Evolutionary conservation across 2,113 vertebrate species (phyloP).

Genomic region (Plectropomus leopardus): DNA sequence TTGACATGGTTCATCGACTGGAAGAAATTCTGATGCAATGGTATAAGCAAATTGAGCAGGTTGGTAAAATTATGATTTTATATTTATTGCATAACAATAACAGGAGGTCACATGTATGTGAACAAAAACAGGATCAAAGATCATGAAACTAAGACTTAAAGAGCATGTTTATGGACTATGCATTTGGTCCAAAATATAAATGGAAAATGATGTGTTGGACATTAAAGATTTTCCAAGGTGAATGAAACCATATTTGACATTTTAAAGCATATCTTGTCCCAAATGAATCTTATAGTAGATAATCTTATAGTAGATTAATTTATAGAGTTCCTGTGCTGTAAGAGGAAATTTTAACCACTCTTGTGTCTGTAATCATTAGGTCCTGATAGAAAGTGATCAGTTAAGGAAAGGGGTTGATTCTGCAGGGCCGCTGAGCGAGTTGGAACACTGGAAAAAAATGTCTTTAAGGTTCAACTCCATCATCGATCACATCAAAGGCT

Average conservation of each 20-base stretch:
- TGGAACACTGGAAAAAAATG: slow-evolving; percentile 88
- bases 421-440: slow-evolving; percentile 87
- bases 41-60: slow-evolving; percentile 89
- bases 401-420: slow-evolving; percentile 85
- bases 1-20: slow-evolving; percentile 83
- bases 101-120: neutral
- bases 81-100: neutral
- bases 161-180: neutral
- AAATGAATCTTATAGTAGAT: no score
- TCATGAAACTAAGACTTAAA: neutral
- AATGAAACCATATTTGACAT: neutral
- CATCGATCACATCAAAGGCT: slow-evolving; percentile 88
- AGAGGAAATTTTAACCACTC: neutral
- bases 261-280: no score
- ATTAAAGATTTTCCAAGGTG: neutral
- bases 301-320: neutral
- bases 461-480: slow-evolving; percentile 88
- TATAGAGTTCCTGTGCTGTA: neutral
- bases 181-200: neutral
- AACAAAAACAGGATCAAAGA: neutral
- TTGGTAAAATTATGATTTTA: slow-evolving; percentile 47
- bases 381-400: slow-evolving; percentile 86
- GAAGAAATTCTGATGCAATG: slow-evolving; percentile 88
- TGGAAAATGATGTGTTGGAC: neutral
- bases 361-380: slow-evolving; percentile 70